phyloP scores from a whole-genome alignment of 1,140 invertebrate species.

The Sesamia nonagrioides region DNA sequence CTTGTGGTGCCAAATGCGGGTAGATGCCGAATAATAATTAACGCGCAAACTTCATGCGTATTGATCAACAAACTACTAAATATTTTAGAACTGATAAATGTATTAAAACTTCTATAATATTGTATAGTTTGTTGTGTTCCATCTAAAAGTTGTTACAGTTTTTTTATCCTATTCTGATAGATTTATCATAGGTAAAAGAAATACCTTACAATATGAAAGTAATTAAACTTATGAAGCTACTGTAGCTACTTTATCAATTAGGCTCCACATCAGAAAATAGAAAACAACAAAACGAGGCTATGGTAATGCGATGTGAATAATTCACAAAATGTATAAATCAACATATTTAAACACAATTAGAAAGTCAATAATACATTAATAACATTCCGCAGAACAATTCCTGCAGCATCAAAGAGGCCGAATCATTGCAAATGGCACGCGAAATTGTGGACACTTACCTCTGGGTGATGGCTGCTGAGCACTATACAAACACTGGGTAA shows the following conservation, averaged over 20 bases:
- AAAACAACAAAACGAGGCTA: slow-evolving; percentile 35
- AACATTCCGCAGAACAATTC: slow-evolving; percentile 49
- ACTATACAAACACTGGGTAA: background rate
- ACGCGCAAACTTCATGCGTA: slow-evolving; percentile 28
- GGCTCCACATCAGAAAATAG: slow-evolving; percentile 21
- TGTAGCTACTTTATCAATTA: background rate
- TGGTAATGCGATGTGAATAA: slow-evolving; percentile 35
- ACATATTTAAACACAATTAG: slow-evolving; percentile 51
- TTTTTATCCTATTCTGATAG: too few relatives aligned
- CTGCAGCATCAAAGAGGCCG: slow-evolving; percentile 49
- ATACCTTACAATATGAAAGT: background rate
- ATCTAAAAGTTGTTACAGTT: too few relatives aligned
- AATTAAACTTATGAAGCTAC: background rate
- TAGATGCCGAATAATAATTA: slow-evolving; percentile 16
- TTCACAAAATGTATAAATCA: slow-evolving; percentile 50
- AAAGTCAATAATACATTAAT: slow-evolving; percentile 51
- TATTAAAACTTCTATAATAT: too few relatives aligned
- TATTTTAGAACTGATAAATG: background rate
- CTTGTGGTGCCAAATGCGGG: slow-evolving; percentile 33
- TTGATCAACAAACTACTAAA: slow-evolving; percentile 3
- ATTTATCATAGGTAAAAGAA: background rate
- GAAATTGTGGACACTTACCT: slow-evolving; percentile 39
- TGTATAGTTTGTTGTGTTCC: too few relatives aligned
- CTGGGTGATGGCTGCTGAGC: background rate
- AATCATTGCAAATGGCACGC: slow-evolving; percentile 36